Percentiles rank a stretch among this genome's conserved stretches.
These are phyloP conservation scores for Ctenosaura bakeri DNA, from an alignment of 2,797 vertebrate species.

Conservation along the genomic window DNA sequence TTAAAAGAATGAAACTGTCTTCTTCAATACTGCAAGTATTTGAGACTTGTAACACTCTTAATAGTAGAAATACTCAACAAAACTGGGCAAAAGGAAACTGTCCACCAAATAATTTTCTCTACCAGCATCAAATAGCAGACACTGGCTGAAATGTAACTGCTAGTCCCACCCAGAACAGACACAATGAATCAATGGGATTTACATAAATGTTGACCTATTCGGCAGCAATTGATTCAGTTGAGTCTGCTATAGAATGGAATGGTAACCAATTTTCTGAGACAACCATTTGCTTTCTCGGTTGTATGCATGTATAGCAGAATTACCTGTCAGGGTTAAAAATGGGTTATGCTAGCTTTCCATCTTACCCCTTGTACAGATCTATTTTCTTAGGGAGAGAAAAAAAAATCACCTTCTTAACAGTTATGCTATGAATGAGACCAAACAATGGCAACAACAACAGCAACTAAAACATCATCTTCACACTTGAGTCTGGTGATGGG, in stretches of 20 bases:
- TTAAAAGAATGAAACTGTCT: neutral
- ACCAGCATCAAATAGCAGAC: conserved; percentile 65
- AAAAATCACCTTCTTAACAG: conserved; percentile 58
- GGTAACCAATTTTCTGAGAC: conserved; percentile 62
- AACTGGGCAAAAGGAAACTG: conserved; percentile 26
- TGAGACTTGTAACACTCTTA: conserved; percentile 68
- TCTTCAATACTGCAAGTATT: conserved; percentile 68
- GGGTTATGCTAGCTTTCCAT: conserved; percentile 60
- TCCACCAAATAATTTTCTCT: conserved; percentile 33
- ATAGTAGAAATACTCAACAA: conserved; percentile 58
- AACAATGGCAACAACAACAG: conserved; percentile 42
- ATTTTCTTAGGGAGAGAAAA: conserved; percentile 34
- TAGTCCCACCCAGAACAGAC: too few species aligned
- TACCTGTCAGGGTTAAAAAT: conserved; percentile 66
- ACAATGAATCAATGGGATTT: too few species aligned
- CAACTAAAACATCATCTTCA: conserved; percentile 74
- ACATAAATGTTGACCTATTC: too few species aligned
- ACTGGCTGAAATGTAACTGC: conserved; percentile 2
- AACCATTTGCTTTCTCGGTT: conserved; percentile 37
- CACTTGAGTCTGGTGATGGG: conserved; percentile 96
- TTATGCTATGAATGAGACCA: conserved; percentile 63
- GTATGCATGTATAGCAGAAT: conserved; percentile 69
- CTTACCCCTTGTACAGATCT: conserved; percentile 63
- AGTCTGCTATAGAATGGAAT: conserved; percentile 58
- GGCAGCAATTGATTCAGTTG: too few species aligned